These are phyloP conservation scores for Neotoxoptera formosana DNA, from an alignment of 1,140 invertebrate genomes.

Conservation along the genomic window DNA sequence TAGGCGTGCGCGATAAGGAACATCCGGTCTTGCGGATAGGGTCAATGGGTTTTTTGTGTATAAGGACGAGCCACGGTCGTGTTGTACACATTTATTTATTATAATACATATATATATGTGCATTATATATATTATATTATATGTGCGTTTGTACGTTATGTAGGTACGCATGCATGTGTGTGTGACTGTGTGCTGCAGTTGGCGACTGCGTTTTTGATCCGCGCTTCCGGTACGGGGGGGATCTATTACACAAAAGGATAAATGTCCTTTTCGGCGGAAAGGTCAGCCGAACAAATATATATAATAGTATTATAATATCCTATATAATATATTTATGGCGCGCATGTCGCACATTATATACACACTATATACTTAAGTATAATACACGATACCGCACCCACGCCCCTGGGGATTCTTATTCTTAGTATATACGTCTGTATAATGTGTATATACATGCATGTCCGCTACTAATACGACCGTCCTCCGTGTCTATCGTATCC, in stretches of 20 bases:
- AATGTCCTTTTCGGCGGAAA: slow-evolving; percentile 45
- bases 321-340: not conserved
- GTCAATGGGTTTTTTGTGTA: slow-evolving; percentile 57
- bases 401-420: slow-evolving; percentile 44
- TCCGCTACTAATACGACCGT: not conserved
- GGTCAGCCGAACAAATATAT: slow-evolving; percentile 32
- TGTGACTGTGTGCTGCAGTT: not conserved
- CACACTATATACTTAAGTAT: not conserved
- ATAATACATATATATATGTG: not conserved
- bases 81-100: not conserved
- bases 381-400: not conserved
- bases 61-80: slow-evolving; percentile 6
- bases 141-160: not conserved
- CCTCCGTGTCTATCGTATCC: not conserved
- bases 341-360: not conserved
- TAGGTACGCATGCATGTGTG: not conserved
- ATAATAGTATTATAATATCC: not conserved
- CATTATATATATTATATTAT: not conserved
- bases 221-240: slow-evolving; percentile 36
- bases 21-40: slow-evolving; percentile 57
- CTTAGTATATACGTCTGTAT: not conserved
- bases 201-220: slow-evolving; percentile 37
- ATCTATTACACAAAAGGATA: slow-evolving; percentile 54
- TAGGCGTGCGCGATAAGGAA: slow-evolving; percentile 56
- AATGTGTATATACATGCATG: not conserved